A percentile compares a stretch with the other conserved stretches of the same genome.
Conservation (phyloP, 30 jellyfish, hydroid and myxozoan genomes). For the Nemopilema nomurai region DNA sequence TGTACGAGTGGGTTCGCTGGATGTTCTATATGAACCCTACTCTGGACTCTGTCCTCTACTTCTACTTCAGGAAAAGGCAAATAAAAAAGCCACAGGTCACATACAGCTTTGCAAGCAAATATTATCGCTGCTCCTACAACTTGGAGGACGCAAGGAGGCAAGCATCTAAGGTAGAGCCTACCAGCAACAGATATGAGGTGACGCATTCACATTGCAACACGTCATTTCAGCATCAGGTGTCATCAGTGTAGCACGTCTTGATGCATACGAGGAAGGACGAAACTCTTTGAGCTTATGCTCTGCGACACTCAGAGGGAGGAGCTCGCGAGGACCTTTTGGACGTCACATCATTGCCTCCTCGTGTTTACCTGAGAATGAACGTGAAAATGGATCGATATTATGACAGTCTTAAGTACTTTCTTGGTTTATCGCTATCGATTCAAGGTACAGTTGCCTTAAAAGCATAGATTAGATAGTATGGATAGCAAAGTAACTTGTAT, state of each 20-base stretch:
- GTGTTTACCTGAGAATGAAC: no score
- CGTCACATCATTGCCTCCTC: no score
- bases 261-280: no score
- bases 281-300: no score
- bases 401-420: no score
- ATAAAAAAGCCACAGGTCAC: neutral
- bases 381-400: no score
- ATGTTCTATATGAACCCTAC: conserved; percentile 27
- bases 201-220: neutral
- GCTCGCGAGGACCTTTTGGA: no score
- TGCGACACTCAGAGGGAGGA: no score
- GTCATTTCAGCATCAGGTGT: neutral
- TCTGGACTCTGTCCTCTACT: conserved; percentile 11
- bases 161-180: neutral
- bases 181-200: neutral
- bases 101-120: neutral
- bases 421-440: no score
- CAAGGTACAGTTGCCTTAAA: no score
- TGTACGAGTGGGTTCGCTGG: conserved; percentile 35
- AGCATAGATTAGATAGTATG: no score
- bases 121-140: neutral
- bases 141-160: neutral
- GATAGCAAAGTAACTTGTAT: no score
- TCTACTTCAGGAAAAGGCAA: neutral
- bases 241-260: neutral